Conservation (phyloP, 2,888 invertebrate genomes). For the Ferdinandea cuprea region DNA sequence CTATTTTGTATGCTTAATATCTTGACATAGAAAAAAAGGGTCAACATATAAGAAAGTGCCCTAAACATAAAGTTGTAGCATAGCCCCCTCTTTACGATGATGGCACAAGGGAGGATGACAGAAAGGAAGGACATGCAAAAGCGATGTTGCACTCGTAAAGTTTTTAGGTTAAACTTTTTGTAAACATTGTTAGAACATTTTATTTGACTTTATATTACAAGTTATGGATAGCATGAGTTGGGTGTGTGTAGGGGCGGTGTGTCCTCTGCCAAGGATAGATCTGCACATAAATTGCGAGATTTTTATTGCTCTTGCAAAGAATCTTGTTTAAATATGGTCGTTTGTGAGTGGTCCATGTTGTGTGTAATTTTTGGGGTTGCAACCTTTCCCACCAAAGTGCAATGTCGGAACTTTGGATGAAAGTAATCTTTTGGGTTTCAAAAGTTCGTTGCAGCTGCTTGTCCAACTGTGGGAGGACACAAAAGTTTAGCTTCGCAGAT, state of each 20-base stretch:
- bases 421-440: background rate
- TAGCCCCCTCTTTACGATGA: background rate
- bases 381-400: background rate
- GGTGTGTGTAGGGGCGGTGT: constrained; percentile 1
- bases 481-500: too few relatives aligned
- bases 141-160: constrained; percentile 20
- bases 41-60: background rate
- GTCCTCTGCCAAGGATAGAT: background rate
- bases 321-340: background rate
- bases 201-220: constrained; percentile 34
- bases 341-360: background rate
- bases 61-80: background rate
- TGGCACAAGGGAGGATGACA: background rate
- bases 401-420: background rate
- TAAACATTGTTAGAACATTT: constrained; percentile 28
- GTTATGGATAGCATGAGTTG: background rate
- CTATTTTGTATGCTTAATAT: background rate
- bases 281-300: constrained; percentile 2
- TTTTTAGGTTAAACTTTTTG: constrained; percentile 13
- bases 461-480: too few relatives aligned
- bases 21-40: constrained; percentile 9
- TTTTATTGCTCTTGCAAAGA: background rate
- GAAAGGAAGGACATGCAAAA: constrained; percentile 5
- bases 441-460: constrained; percentile 1
- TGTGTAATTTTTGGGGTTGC: background rate